Evolutionary conservation across 2,113 vertebrate genomes (phyloP).

Genomic region (Probosciger aterrimus): DNA sequence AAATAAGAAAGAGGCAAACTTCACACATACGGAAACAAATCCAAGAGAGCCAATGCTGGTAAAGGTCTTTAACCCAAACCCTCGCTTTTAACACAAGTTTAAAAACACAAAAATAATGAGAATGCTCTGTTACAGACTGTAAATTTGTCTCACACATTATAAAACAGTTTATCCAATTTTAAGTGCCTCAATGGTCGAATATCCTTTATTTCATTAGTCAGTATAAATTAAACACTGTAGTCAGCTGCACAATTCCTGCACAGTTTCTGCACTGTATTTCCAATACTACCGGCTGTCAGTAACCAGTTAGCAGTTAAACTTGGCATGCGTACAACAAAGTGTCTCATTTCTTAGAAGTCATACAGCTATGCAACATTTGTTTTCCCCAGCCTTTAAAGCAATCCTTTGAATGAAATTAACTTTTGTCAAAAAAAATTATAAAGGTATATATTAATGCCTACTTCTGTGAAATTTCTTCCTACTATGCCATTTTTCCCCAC

Average conservation of each 20-base stretch:
- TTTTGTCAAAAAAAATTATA: not conserved
- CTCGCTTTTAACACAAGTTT: not conserved
- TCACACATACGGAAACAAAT: not conserved
- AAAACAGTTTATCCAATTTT: not conserved
- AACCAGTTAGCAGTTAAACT: slow-evolving; percentile 24
- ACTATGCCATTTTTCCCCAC: not conserved
- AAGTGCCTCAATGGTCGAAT: not conserved
- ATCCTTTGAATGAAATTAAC: not conserved
- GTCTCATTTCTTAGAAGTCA: not conserved
- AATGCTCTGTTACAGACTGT: not conserved
- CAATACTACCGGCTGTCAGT: not conserved
- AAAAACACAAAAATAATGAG: not conserved
- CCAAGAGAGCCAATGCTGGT: not conserved
- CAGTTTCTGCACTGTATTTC: not conserved
- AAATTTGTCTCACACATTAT: not conserved
- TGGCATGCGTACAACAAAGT: not conserved
- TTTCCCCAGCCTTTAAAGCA: not conserved
- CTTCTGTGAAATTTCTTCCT: not conserved
- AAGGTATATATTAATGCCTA: not conserved
- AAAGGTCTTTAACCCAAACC: not conserved
- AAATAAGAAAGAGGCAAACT: not conserved
- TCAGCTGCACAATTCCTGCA: not conserved
- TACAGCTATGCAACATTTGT: not conserved
- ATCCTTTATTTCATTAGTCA: not conserved
- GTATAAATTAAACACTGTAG: not conserved